Base-by-base conservation (phyloP, 2,888 invertebrate species). In the Tetranychus piercei region DNA sequence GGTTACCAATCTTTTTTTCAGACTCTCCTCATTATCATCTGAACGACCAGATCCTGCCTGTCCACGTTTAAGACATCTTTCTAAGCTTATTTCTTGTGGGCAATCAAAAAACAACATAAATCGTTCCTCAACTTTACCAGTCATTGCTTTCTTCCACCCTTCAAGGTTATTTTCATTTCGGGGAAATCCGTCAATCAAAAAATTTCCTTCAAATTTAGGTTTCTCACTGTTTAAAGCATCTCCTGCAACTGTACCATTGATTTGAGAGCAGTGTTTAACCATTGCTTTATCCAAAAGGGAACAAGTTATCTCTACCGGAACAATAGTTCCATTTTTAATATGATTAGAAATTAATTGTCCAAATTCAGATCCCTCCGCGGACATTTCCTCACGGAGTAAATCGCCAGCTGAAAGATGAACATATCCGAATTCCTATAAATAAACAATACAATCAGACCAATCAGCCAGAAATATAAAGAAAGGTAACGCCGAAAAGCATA, bases 251-350 rank as follows among this genome's bases (percentile, higher is more conserved):
- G n/a, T 18, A 15, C 55, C 55, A 55, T 55, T 55, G 9, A 15
- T 2, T n/a, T 69, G 69, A 23, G 20, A 23, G 23, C 69, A 69
- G 34, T 69, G 20, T 69, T 77, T 74, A 22, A 76, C 73, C 83
- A 83, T 84, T 5, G 82, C 94, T 80, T 88, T 88, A 82, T 93
- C 91, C 55, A 99, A 84, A n/a, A 99, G 86, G 73, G 90, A 89
- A 82, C 97, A 99, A 18, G 99, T 99, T 78, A 99, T 94, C 84
- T 93, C 94, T 0, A 99, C 99, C 1, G 99, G 99, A 4, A 99
- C 99, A 78, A 99, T 97, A 78, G 89, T 88, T 0, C 97, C 99
- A 82, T 94, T 90, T 72, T 86, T 87, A 75, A 99, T 97, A 82
- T 94, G 92, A 74, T 86, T 87, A 79, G 94, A 94, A 77, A 99